Conservation (phyloP, 2,113 vertebrate species). For the Solea senegalensis region DNA sequence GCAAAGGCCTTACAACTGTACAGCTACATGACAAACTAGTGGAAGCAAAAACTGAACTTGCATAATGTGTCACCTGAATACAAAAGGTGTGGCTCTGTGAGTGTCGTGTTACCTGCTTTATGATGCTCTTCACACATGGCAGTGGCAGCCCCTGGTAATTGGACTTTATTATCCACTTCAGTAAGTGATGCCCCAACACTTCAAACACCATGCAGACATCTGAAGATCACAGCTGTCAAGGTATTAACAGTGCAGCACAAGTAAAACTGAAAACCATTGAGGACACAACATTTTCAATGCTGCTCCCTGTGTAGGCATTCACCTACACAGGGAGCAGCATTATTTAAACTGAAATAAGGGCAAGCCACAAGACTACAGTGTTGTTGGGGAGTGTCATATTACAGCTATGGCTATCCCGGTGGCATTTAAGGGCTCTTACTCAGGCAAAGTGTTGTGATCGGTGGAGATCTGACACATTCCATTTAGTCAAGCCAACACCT, state of each 20-base stretch:
- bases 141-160: conserved; percentile 98
- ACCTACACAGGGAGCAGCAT: conserved; percentile 6
- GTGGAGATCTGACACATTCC: conserved; percentile 26
- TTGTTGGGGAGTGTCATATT: conserved; percentile 44
- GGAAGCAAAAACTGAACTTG: conserved; percentile 4
- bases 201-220: conserved; percentile 99
- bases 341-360: conserved; percentile 31
- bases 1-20: background rate
- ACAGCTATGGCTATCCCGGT: conserved; percentile 41
- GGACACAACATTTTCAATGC: background rate
- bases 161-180: conserved; percentile 99
- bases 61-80: conserved; percentile 1
- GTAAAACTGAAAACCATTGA: background rate
- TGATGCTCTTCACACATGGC: conserved; percentile 95
- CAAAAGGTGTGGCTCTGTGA: conserved; percentile 2
- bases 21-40: background rate
- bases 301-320: too few relatives aligned
- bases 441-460: conserved; percentile 23
- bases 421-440: conserved; percentile 42
- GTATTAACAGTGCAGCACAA: conserved; percentile 10
- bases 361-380: conserved; percentile 18
- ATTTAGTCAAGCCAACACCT: conserved; percentile 41
- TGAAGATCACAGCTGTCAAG: conserved; percentile 82
- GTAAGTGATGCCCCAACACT: conserved; percentile 95
- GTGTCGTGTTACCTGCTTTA: conserved; percentile 85